Evolutionary conservation across 2,113 vertebrate genomes (phyloP).

Genomic region (Emberiza fucata): DNA sequence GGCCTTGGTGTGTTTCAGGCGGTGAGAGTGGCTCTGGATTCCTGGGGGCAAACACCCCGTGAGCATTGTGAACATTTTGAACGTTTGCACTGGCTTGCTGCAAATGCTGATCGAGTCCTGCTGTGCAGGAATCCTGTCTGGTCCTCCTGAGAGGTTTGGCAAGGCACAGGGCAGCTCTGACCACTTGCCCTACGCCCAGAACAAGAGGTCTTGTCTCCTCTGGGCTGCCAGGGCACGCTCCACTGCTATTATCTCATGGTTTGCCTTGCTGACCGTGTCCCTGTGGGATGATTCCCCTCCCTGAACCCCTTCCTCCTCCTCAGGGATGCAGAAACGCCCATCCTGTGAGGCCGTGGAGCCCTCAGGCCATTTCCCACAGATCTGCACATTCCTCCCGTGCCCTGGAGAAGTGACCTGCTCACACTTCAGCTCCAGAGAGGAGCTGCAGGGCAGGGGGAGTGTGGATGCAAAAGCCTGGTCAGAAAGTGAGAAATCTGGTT

Average conservation of each 20-base stretch:
- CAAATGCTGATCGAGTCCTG: neutral
- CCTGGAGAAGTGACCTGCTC: neutral
- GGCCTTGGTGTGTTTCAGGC: constrained; percentile 12
- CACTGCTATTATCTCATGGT: neutral
- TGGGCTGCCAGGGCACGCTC: neutral
- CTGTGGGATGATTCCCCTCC: neutral
- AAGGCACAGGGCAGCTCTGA: neutral
- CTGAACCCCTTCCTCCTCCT: neutral
- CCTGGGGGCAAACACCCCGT: neutral
- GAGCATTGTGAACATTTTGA: neutral
- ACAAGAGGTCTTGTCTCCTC: neutral
- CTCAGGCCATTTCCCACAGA: neutral
- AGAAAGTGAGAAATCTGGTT: too few species aligned
- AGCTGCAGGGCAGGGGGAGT: neutral
- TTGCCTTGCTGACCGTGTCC: neutral
- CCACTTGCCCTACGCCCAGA: neutral
- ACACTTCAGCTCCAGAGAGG: neutral
- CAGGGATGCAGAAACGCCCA: neutral
- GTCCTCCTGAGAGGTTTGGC: neutral
- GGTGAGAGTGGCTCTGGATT: neutral
- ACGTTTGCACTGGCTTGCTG: neutral
- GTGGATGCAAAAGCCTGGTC: too few species aligned
- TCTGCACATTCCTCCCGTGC: neutral
- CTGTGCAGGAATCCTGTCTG: neutral
- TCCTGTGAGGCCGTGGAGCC: neutral